These are phyloP conservation scores for Malurus splendens DNA, from an alignment of 2,797 vertebrate genomes.

Conservation along the genomic window DNA sequence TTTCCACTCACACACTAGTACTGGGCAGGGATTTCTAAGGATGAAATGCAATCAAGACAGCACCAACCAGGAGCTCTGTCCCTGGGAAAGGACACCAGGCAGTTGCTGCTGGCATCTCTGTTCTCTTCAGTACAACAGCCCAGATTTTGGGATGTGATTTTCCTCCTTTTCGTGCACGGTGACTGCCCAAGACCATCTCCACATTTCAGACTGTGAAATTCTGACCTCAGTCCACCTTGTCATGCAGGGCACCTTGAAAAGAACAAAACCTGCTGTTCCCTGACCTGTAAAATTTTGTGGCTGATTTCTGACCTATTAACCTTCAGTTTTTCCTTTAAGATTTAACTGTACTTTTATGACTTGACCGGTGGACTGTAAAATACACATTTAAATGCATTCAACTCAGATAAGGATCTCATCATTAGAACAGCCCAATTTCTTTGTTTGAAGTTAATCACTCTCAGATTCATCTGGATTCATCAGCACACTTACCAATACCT, in stretches of 20 bases:
- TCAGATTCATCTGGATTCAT: neutral
- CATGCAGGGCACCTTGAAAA: slow-evolving; percentile 1
- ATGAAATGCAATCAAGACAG: neutral
- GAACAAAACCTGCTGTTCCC: slow-evolving; percentile 22
- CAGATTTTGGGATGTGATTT: neutral
- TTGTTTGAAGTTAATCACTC: slow-evolving; percentile 20
- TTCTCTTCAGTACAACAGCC: neutral
- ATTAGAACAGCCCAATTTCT: slow-evolving; percentile 4
- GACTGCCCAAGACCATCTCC: neutral
- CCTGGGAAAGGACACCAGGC: neutral
- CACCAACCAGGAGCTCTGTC: fast-evolving
- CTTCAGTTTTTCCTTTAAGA: slow-evolving; percentile 27
- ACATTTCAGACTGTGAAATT: neutral
- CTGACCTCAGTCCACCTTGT: neutral
- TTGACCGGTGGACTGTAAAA: slow-evolving; percentile 54
- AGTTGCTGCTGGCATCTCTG: fast-evolving
- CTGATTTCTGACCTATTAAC: slow-evolving; percentile 52
- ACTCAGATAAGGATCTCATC: slow-evolving; percentile 54
- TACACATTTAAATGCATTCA: slow-evolving; percentile 59
- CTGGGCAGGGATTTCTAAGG: neutral
- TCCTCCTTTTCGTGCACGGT: no score
- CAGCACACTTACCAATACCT: neutral
- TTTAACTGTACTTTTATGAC: slow-evolving; percentile 29
- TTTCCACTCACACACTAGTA: fast-evolving
- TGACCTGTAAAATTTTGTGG: slow-evolving; percentile 20